Evolutionary conservation across 1,140 invertebrate species (phyloP).

Genomic region (Ganaspis sp.): DNA sequence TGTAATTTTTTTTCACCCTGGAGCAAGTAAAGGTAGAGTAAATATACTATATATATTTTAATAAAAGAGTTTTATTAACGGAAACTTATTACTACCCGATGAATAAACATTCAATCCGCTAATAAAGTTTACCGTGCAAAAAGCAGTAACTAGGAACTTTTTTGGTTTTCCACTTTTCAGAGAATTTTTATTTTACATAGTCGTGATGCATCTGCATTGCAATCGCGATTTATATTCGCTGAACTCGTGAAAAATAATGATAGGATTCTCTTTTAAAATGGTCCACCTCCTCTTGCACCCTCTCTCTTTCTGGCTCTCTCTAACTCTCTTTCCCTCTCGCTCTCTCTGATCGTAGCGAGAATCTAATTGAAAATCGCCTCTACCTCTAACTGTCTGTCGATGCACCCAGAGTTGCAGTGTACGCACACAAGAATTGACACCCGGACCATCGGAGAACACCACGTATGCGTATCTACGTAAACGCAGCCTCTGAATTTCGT

Average conservation of each 20-base stretch:
- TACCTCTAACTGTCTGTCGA: neutral
- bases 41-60: too few relatives aligned
- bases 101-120: neutral
- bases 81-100: neutral
- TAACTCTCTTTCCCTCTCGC: constrained; percentile 29
- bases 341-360: constrained; percentile 9
- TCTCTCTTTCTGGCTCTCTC: constrained; percentile 35
- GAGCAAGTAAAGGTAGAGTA: too few relatives aligned
- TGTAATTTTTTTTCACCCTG: too few relatives aligned
- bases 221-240: constrained; percentile 19
- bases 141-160: neutral
- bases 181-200: neutral
- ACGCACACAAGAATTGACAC: constrained; percentile 30
- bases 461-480: constrained; percentile 7
- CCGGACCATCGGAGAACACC: constrained; percentile 7
- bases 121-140: too few relatives aligned
- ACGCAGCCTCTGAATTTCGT: constrained; percentile 8
- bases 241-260: constrained; percentile 30
- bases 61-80: neutral
- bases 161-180: neutral
- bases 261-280: constrained; percentile 37
- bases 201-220: constrained; percentile 9
- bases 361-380: constrained; percentile 22
- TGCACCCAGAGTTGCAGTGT: neutral
- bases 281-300: constrained; percentile 31